Conservation (phyloP, 2,797 vertebrate genomes). For the Clarias platycephalus region DNA sequence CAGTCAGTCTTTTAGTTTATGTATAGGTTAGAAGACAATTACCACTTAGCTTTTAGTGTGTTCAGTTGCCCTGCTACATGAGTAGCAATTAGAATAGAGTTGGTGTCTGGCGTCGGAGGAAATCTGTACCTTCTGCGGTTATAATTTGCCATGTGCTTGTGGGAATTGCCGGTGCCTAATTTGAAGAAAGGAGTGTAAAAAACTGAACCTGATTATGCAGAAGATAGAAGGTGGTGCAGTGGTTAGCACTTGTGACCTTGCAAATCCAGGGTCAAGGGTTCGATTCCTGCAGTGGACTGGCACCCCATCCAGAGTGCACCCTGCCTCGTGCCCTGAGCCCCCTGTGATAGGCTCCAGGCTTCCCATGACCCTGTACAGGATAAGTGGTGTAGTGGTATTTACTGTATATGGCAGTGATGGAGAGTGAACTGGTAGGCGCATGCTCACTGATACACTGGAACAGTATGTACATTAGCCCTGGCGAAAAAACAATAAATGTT, state of each 20-base stretch:
- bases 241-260: no score
- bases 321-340: no score
- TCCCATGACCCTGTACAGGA: no score
- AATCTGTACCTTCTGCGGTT: background rate
- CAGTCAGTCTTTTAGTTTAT: background rate
- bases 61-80: background rate
- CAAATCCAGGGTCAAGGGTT: no score
- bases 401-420: background rate
- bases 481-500: background rate
- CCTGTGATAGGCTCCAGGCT: no score
- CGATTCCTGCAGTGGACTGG: no score
- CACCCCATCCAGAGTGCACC: no score
- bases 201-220: background rate
- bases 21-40: background rate
- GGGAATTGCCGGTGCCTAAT: background rate
- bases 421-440: background rate
- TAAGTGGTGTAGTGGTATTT: no score
- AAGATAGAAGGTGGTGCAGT: no score
- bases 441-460: background rate
- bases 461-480: background rate
- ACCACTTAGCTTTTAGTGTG: slow-evolving; percentile 2
- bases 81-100: background rate
- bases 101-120: background rate
- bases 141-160: background rate
- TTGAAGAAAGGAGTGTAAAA: background rate